Conservation (phyloP, 2,113 vertebrate species). For the Leiothrix lutea region DNA sequence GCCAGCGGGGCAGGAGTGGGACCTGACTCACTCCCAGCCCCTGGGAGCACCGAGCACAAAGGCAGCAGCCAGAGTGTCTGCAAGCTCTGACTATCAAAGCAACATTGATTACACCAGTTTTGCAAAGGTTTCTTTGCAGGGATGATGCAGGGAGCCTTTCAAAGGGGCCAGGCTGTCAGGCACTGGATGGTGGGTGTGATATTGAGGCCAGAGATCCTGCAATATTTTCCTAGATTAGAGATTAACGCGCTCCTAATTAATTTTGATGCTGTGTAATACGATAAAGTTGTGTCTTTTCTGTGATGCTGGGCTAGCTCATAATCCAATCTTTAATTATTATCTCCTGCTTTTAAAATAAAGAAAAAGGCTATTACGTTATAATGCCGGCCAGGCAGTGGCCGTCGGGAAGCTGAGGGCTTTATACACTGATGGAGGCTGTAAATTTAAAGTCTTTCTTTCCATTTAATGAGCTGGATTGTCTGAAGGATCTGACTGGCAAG, state of each 20-base stretch:
- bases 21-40: neutral
- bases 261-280: slow-evolving; percentile 30
- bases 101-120: slow-evolving; percentile 50
- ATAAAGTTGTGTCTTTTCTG: slow-evolving; percentile 35
- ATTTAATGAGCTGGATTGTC: slow-evolving; percentile 56
- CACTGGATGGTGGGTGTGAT: slow-evolving; percentile 23
- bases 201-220: slow-evolving; percentile 38
- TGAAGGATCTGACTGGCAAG: slow-evolving; percentile 5
- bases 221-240: slow-evolving; percentile 66
- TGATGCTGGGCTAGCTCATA: slow-evolving; percentile 1
- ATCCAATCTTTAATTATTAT: slow-evolving; percentile 46
- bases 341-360: neutral
- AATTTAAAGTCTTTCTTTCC: slow-evolving; percentile 10
- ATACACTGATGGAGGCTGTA: neutral
- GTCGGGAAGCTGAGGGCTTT: neutral
- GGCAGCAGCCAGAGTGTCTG: slow-evolving; percentile 7
- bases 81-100: slow-evolving; percentile 48
- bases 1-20: neutral
- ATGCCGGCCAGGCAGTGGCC: neutral
- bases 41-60: neutral
- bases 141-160: slow-evolving; percentile 13
- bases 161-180: slow-evolving; percentile 61
- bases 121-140: slow-evolving; percentile 47
- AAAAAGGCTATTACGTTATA: neutral
- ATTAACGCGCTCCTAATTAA: slow-evolving; percentile 68